phyloP scores from a whole-genome alignment of 2,113 vertebrate species.

The Lethenteron camtschaticum region DNA sequence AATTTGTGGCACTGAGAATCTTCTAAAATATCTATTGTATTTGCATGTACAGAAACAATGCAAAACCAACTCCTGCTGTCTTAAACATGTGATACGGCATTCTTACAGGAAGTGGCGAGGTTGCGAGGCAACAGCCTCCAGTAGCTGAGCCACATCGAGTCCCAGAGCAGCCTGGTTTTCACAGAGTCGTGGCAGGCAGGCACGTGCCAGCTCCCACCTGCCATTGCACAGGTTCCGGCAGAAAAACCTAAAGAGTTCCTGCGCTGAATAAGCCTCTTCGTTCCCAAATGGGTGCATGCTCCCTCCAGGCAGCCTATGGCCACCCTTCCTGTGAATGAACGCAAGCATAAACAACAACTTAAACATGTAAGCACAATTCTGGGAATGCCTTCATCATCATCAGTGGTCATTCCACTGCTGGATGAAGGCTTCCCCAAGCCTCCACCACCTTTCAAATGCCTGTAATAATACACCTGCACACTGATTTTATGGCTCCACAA shows the following conservation, averaged over 20 bases:
- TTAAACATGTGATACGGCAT: background rate
- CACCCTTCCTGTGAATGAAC: too few species aligned
- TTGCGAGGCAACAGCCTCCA: conserved; percentile 39
- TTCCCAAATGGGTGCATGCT: conserved; percentile 43
- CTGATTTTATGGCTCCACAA: too few species aligned
- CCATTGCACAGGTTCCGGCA: conserved; percentile 38
- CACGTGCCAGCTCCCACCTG: conserved; percentile 61
- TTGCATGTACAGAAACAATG: background rate
- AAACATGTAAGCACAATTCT: too few species aligned
- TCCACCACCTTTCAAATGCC: too few species aligned
- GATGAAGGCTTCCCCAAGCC: too few species aligned
- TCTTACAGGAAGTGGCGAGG: conserved; percentile 36
- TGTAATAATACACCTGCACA: too few species aligned
- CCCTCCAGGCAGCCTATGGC: background rate
- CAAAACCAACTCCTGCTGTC: background rate
- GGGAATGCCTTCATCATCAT: too few species aligned
- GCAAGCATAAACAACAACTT: too few species aligned
- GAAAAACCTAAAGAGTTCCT: conserved; percentile 49
- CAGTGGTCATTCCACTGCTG: too few species aligned
- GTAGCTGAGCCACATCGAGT: conserved; percentile 28
- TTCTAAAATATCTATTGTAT: too few species aligned
- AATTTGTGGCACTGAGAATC: too few species aligned
- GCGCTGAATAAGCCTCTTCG: conserved; percentile 40
- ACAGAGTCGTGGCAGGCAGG: conserved; percentile 53
- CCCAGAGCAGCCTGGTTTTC: conserved; percentile 21